Conservation (phyloP, 2,113 vertebrate species). For the Chlorodrepanis virens region DNA sequence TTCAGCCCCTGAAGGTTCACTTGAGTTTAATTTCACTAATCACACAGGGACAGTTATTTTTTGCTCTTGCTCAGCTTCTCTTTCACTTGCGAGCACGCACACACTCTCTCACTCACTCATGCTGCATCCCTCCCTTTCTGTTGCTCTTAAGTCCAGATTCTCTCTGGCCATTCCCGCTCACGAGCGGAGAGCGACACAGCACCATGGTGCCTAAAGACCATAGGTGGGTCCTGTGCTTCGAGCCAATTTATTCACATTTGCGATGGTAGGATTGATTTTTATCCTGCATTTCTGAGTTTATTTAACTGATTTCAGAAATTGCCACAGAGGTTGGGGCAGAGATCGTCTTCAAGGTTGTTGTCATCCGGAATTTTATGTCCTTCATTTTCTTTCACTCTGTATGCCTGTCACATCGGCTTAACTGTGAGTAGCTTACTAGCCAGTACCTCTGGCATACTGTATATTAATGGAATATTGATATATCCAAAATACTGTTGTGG, state of each 20-base stretch:
- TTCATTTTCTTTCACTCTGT: constrained; percentile 78
- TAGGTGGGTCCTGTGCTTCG: neutral
- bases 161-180: neutral
- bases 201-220: neutral
- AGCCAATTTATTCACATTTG: constrained; percentile 19
- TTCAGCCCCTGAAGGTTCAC: constrained; percentile 18
- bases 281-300: constrained; percentile 78
- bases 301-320: constrained; percentile 75
- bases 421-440: constrained; percentile 78
- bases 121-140: neutral
- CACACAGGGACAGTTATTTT: constrained; percentile 17
- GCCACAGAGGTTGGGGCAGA: constrained; percentile 61
- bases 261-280: constrained; percentile 69
- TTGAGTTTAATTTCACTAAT: constrained; percentile 52
- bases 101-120: neutral
- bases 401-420: constrained; percentile 84
- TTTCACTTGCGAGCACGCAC: neutral
- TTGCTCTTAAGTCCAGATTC: constrained; percentile 34
- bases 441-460: constrained; percentile 84
- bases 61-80: neutral
- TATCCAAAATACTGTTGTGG: constrained; percentile 79
- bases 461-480: constrained; percentile 96
- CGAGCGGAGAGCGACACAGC: neutral
- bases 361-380: constrained; percentile 83
- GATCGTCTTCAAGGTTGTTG: constrained; percentile 86